Conservation (phyloP, 2,797 vertebrate species). For the Phataginus tricuspis region DNA sequence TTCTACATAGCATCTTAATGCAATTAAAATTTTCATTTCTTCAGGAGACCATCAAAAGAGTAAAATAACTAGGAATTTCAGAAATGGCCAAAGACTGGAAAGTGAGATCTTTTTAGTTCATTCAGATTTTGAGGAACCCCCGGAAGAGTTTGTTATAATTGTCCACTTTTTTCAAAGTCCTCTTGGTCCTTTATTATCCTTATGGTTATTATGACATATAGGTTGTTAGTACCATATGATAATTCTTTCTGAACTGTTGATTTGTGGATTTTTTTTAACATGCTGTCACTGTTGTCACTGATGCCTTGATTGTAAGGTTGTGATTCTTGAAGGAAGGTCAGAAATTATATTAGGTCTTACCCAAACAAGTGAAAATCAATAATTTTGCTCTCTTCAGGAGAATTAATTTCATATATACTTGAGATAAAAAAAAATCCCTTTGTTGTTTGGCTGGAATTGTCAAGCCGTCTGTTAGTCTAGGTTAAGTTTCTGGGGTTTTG, state of each 20-base stretch:
- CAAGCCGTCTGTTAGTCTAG: constrained; percentile 56
- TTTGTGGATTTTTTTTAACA: not conserved
- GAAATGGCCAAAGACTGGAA: not conserved
- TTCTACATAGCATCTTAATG: not conserved
- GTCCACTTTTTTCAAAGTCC: not conserved
- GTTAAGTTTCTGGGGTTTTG: constrained; percentile 67
- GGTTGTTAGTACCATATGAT: not conserved
- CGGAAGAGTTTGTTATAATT: not conserved
- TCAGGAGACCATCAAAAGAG: not conserved
- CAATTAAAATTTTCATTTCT: constrained; percentile 8
- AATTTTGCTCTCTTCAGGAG: constrained; percentile 64
- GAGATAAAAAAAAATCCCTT: constrained; percentile 66
- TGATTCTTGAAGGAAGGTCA: constrained; percentile 34
- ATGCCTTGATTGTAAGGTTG: constrained; percentile 40
- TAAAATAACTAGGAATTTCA: constrained; percentile 5
- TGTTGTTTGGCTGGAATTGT: constrained; percentile 63
- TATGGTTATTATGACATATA: not conserved
- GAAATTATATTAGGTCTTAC: constrained; percentile 67
- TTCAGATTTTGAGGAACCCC: not conserved
- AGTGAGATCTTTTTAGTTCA: not conserved
- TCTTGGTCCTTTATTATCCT: not conserved
- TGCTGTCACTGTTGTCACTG: not conserved
- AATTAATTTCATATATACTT: constrained; percentile 54
- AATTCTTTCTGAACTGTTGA: constrained; percentile 14
- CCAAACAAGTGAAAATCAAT: constrained; percentile 78